Conservation (phyloP, 1,140 invertebrate genomes). For the Scylla paramamosain region DNA sequence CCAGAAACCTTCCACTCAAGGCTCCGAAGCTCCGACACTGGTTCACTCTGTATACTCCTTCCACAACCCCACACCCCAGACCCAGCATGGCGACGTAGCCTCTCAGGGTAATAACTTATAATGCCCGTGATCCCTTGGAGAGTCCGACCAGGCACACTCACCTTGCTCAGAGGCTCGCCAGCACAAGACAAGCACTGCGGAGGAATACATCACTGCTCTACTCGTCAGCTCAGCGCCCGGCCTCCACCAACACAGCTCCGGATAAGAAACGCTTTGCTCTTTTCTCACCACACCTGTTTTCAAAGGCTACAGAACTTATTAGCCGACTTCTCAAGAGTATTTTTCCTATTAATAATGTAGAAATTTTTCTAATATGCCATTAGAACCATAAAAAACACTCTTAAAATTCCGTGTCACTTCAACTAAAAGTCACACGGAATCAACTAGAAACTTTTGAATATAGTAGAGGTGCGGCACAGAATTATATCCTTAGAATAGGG, state of each 20-base stretch:
- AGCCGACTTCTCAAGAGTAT: too few relatives aligned
- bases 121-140: slow-evolving; percentile 44
- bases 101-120: slow-evolving; percentile 36
- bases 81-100: background rate
- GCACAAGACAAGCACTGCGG: background rate
- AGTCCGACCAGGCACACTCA: slow-evolving; percentile 8
- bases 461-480: too few relatives aligned
- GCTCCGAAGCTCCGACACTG: background rate
- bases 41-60: too few relatives aligned
- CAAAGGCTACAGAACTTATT: too few relatives aligned
- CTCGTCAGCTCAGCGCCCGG: background rate
- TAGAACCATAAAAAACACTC: too few relatives aligned
- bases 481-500: background rate
- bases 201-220: background rate
- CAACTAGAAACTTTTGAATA: too few relatives aligned
- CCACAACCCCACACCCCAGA: background rate
- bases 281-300: too few relatives aligned
- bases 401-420: too few relatives aligned
- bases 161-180: background rate
- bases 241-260: background rate
- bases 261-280: too few relatives aligned
- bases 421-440: too few relatives aligned
- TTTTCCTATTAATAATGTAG: too few relatives aligned
- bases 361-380: too few relatives aligned
- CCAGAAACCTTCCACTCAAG: background rate